A percentile compares a stretch with the other conserved stretches of the same genome.
phyloP scores from a whole-genome alignment of 30 jellyfish, hydroid and myxozoan genomes.

The Clytia hemisphaerica region DNA sequence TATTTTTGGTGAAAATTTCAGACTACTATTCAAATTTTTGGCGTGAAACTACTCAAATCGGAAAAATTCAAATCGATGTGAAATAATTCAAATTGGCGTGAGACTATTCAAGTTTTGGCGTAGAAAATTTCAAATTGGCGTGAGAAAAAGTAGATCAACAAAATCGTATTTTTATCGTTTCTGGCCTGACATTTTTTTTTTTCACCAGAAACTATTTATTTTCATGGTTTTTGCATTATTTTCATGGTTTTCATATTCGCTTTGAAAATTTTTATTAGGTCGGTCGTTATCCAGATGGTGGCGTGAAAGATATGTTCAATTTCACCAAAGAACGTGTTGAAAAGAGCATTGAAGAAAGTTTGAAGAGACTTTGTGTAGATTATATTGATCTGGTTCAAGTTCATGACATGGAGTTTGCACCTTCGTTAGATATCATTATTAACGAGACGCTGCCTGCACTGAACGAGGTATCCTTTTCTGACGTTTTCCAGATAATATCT shows the following conservation, averaged over 20 bases:
- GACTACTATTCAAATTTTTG: too few species aligned
- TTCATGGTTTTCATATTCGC: not conserved
- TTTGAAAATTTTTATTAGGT: constrained; percentile 31
- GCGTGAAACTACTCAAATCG: too few species aligned
- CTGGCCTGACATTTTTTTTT: not conserved
- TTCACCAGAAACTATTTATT: not conserved
- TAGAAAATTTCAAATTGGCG: too few species aligned
- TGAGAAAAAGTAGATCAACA: not conserved
- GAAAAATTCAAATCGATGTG: too few species aligned
- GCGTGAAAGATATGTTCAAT: constrained; percentile 75
- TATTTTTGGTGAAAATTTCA: too few species aligned
- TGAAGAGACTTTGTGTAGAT: constrained; percentile 71
- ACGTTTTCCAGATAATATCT: not conserved
- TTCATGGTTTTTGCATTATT: not conserved
- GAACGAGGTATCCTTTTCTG: constrained; percentile 39
- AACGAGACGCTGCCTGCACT: constrained; percentile 89
- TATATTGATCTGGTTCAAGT: constrained; percentile 74
- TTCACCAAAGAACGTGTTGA: constrained; percentile 73
- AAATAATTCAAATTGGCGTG: too few species aligned
- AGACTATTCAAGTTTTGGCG: too few species aligned
- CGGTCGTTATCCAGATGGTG: constrained; percentile 72
- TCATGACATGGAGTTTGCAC: constrained; percentile 92
- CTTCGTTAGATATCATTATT: constrained; percentile 61
- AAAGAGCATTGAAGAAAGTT: constrained; percentile 72
- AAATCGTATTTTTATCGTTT: not conserved